Percentiles rank a stretch among this genome's conserved stretches.
Conservation (phyloP, 2,888 invertebrate species). For the Myopa tessellatipennis region DNA sequence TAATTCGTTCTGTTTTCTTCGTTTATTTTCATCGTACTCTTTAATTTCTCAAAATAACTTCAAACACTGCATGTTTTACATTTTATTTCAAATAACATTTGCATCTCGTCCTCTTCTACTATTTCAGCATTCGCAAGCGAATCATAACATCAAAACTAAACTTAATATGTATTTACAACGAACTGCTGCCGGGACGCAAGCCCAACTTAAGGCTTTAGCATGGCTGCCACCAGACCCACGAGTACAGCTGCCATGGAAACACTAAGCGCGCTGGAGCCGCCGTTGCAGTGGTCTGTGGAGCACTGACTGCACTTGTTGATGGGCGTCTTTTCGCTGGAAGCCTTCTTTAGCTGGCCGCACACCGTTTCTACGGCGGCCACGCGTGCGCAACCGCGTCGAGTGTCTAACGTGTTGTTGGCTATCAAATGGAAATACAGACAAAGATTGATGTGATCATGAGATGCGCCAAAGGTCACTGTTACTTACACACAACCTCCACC, state of each 20-base stretch:
- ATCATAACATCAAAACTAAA: too few relatives aligned
- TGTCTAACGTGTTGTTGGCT: conserved; percentile 53
- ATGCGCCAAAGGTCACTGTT: not conserved
- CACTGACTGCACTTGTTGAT: conserved; percentile 57
- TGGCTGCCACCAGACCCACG: conserved; percentile 54
- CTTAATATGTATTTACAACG: not conserved
- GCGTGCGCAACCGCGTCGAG: conserved; percentile 61
- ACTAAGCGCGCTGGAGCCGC: conserved; percentile 56
- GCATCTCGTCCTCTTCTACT: too few relatives aligned
- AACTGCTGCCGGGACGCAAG: not conserved
- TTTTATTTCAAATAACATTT: too few relatives aligned
- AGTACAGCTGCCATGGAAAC: conserved; percentile 56
- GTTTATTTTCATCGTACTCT: too few relatives aligned
- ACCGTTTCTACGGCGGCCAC: conserved; percentile 53
- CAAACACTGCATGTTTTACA: too few relatives aligned
- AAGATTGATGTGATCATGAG: not conserved
- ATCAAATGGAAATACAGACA: conserved; percentile 5
- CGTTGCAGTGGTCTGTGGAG: conserved; percentile 59
- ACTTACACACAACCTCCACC: conserved; percentile 55
- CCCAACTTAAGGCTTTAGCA: conserved; percentile 49
- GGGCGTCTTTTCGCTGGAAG: conserved; percentile 36
- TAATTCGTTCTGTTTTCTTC: too few relatives aligned
- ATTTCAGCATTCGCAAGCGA: too few relatives aligned
- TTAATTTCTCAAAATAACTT: too few relatives aligned
- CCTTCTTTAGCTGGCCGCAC: conserved; percentile 51